These are phyloP conservation scores for Tinea pellionella DNA, from an alignment of 2,888 invertebrate genomes.

Conservation along the genomic window DNA sequence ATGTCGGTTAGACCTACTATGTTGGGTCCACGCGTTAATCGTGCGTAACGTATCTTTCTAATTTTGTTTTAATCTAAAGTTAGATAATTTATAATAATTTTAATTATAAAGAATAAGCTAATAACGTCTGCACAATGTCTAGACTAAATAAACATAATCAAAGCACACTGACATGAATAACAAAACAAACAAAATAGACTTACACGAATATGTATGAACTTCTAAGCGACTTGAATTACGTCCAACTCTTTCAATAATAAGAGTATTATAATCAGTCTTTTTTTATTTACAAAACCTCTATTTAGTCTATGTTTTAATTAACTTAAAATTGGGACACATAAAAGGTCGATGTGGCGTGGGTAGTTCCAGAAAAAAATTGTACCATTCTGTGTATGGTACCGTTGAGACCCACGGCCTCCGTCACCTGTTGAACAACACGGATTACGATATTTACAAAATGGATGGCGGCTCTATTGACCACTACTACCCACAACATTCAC, in stretches of 20 bases:
- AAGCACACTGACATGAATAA: constrained; percentile 68
- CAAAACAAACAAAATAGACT: constrained; percentile 68
- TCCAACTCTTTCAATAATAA: constrained; percentile 50
- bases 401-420: constrained; percentile 72
- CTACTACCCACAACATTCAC: neutral
- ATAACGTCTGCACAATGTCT: neutral
- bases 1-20: too few relatives aligned
- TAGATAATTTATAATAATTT: too few relatives aligned
- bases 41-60: too few relatives aligned
- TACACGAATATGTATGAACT: constrained; percentile 55
- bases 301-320: constrained; percentile 28
- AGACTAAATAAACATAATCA: constrained; percentile 20
- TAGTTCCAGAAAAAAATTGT: constrained; percentile 73
- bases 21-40: too few relatives aligned
- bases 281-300: constrained; percentile 59
- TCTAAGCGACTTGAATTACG: constrained; percentile 49
- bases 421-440: constrained; percentile 71
- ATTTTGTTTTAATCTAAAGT: too few relatives aligned
- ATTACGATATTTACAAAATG: constrained; percentile 37
- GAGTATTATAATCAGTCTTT: constrained; percentile 29
- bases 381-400: constrained; percentile 73
- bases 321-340: constrained; percentile 71
- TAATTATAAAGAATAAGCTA: too few relatives aligned
- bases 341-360: constrained; percentile 73
- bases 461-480: constrained; percentile 24